Base-by-base conservation (phyloP, 2,888 invertebrate species). In the Omphaloscelis lunosa region DNA sequence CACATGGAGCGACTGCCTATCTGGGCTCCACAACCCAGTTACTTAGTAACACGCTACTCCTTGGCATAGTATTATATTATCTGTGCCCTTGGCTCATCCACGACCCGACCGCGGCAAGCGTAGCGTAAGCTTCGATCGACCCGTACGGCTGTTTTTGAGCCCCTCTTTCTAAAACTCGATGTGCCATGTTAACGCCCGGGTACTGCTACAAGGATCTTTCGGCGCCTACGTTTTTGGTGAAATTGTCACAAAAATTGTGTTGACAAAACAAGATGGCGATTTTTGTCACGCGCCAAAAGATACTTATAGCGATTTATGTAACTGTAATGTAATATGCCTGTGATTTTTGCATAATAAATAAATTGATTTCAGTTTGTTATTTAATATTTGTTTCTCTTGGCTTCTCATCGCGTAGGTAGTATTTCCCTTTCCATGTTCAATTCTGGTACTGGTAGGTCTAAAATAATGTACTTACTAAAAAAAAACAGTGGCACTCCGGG, bases 291-390 rank as follows among this genome's bases (percentile, higher is more conserved):
- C 27, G 65, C 11, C 41, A 20, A 45, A 20, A 12, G 11, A 45
- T 5, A 7, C 12, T 11, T 27, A 8, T 15, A 29, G 5, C 29
- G 1, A 8, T 48, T 7, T 51, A 15, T 23, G 45, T 48, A 29
- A 20, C 15, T 23, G 9, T 48, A 23, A 29, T 51, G 48, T 15
- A 77, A 65, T 27, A 7, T 27, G 17, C 17, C 79, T 80, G 82
- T 82, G 79, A 80, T 82, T 53, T 65, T 74, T 59, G 27, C 59
- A 65, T 65, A 79, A 59, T 75, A 79, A 79, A 63, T 51, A 48
- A 58, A 53, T 65, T 17, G 48, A 17, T 15, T 48, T 65, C 8
- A 17, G 29, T 65, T 53, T 45, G 58, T 45, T 65, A 7, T 53
- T 41, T 0, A 4, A 3, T 34, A 29, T 34, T 74, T 62, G 51